These are phyloP conservation scores for Orientallactaga sibirica DNA, from an alignment of 2,797 vertebrate species.

Conservation along the genomic window DNA sequence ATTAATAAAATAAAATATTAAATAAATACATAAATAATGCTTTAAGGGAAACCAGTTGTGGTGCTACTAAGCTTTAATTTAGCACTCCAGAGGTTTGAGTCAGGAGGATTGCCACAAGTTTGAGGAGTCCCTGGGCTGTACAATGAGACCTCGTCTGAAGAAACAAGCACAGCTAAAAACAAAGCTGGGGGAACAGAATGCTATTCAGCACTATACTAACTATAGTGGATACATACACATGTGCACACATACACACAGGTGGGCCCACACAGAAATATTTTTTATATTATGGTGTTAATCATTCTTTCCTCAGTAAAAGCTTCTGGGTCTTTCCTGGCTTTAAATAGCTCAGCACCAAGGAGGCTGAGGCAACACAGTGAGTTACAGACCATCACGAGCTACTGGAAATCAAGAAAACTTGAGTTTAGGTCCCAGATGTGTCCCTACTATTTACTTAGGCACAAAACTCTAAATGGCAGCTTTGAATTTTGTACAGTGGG, in stretches of 20 bases:
- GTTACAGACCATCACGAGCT: neutral
- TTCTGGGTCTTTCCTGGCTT: neutral
- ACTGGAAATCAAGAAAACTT: neutral
- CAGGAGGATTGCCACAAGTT: neutral
- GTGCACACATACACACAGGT: neutral
- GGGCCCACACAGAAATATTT: neutral
- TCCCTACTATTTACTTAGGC: neutral
- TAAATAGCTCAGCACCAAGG: no score
- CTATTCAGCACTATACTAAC: neutral
- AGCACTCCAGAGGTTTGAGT: neutral
- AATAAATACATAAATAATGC: no score
- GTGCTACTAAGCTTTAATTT: neutral
- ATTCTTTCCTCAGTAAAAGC: slow-evolving; percentile 37
- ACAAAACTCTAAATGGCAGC: neutral
- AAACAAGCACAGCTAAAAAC: neutral
- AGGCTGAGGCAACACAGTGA: neutral
- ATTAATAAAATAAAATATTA: no score
- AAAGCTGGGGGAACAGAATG: neutral
- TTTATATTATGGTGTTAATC: neutral
- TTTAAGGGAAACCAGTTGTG: neutral
- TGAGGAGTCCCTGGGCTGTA: neutral
- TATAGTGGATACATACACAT: neutral
- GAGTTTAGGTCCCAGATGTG: neutral
- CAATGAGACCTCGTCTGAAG: neutral
- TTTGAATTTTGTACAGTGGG: neutral